Conservation (phyloP, 2,113 vertebrate genomes). For the Mesitornis unicolor region DNA sequence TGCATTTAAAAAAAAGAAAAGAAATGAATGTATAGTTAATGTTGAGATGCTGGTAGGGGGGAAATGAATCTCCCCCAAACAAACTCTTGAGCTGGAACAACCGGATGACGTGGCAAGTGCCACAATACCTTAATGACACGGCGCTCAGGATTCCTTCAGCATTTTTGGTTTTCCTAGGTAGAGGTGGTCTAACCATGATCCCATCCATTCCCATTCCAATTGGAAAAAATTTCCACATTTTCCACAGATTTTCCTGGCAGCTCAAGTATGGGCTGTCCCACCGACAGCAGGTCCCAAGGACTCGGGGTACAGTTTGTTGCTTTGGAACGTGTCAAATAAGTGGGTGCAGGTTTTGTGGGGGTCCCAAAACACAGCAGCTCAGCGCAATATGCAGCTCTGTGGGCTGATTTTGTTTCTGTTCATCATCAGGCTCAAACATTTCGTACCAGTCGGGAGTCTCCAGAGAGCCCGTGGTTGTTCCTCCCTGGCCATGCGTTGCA, state of each 20-base stretch:
- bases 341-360: neutral
- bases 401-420: neutral
- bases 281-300: fast-evolving
- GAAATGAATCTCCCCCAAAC: neutral
- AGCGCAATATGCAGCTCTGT: fast-evolving
- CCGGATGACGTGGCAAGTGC: too few species aligned
- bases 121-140: neutral
- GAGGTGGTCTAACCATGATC: neutral
- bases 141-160: neutral
- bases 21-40: neutral
- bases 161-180: neutral
- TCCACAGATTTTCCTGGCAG: neutral
- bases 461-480: neutral
- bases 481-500: neutral
- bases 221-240: neutral
- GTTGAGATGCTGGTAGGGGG: neutral
- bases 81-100: neutral
- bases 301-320: neutral
- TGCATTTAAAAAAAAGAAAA: neutral
- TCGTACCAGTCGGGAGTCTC: neutral
- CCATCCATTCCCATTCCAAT: neutral
- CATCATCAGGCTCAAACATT: too few species aligned
- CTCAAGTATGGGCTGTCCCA: fast-evolving
- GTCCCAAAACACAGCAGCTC: neutral
- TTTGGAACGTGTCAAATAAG: neutral